Evolutionary conservation across 2,113 vertebrate genomes (phyloP).

Genomic region (Haemorhous mexicanus): DNA sequence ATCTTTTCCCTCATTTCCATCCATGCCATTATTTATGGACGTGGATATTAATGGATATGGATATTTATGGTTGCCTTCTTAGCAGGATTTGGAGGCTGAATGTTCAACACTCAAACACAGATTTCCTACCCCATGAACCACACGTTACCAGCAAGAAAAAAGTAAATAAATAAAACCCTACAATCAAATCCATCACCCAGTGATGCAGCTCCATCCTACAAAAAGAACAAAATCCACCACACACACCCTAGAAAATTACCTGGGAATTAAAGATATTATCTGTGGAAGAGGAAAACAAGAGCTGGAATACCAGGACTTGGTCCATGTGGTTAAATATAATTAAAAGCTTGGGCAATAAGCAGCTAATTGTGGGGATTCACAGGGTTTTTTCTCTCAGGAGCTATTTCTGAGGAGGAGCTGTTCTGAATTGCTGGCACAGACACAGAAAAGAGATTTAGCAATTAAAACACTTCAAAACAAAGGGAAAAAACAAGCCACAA

Average conservation of each 20-base stretch:
- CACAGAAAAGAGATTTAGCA: background rate
- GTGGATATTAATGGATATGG: background rate
- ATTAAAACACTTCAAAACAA: slow-evolving; percentile 3
- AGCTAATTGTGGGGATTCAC: background rate
- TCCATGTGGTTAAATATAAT: slow-evolving; percentile 9
- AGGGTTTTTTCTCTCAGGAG: slow-evolving; percentile 18
- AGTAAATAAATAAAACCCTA: background rate
- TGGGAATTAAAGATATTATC: background rate
- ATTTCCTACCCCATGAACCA: background rate
- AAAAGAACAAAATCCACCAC: background rate
- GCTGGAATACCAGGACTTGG: background rate
- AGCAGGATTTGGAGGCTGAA: background rate
- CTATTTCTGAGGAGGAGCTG: background rate
- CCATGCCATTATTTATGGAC: background rate
- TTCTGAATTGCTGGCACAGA: background rate
- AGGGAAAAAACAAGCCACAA: background rate
- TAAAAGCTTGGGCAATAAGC: slow-evolving; percentile 17
- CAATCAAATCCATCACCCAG: background rate
- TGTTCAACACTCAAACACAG: background rate
- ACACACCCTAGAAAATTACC: background rate
- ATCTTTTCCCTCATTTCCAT: background rate
- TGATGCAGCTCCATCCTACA: background rate
- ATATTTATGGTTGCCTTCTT: background rate
- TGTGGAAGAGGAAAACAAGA: background rate
- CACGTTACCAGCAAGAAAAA: background rate